Evolutionary conservation across 1,140 invertebrate genomes (phyloP), one percentile per base, ranked within the genome.

Genomic region (Psix sp.): DNA sequence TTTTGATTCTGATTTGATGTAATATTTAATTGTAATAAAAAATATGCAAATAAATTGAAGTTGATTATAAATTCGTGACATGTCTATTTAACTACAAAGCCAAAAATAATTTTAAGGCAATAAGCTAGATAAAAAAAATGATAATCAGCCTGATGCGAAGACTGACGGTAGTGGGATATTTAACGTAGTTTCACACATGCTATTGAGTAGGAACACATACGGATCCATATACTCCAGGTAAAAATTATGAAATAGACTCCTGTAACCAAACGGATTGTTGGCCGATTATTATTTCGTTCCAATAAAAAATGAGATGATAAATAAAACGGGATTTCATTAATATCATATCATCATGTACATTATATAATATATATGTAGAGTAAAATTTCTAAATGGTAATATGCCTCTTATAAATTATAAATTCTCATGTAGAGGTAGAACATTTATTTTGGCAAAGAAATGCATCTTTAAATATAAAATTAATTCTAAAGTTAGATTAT

Each of bases 191-290:
- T 86, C 84, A 86, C 84, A 87, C 84, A 87, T 87, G 85, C 85
- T 87, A 87, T 85, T 87, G 82, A 87, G 83, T 85, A 86, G 85
- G 84, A 87, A 87, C 83, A 87, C 86, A 87, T 87, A 87, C 84
- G 84, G 84, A 80, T 87, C 85, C 86, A 87, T 87, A 87, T 87
- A 87, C 76, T 87, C 85, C 86, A 87, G 84, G 83, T 87, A 86
- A 87, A 87, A 87, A 85, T 87, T 87, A 87, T 86, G 84, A 86
- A 87, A 87, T 84, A 87, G 84, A 77, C 84, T 87, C 84, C 86
- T 87, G 85, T 75, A 87, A 87, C 80, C 84, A 87, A 87, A 86
- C 81, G 82, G 74, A 80, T 86, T 77, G 78, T 80, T 74, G 76
- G 63, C 78, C 81, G 74, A 86, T 86, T 87, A 86, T 83, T 86